Percentiles rank a stretch among this genome's conserved stretches.
Conservation (phyloP, 2,797 vertebrate genomes). For the Pangasius sanitwongsei region DNA sequence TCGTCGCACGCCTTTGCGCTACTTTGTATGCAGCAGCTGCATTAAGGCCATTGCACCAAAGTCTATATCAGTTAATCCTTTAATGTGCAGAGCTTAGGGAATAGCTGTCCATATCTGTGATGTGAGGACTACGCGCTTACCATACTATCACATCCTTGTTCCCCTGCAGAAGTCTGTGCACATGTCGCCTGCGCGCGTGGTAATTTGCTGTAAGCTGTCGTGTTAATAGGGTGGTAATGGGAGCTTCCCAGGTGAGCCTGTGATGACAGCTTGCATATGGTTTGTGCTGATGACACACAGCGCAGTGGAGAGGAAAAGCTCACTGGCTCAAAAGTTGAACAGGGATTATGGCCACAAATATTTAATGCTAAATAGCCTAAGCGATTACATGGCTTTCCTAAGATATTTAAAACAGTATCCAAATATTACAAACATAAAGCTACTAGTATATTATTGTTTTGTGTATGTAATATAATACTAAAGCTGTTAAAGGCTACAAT, state of each 20-base stretch:
- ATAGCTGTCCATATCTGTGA: constrained; percentile 54
- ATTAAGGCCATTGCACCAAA: constrained; percentile 56
- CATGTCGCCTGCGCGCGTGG: constrained; percentile 47
- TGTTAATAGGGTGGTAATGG: constrained; percentile 52
- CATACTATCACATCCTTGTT: constrained; percentile 41
- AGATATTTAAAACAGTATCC: background rate
- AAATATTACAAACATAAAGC: no score
- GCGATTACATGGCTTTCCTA: background rate
- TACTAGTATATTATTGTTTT: background rate
- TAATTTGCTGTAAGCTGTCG: constrained; percentile 58
- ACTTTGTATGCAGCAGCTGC: constrained; percentile 31
- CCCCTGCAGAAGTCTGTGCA: constrained; percentile 38
- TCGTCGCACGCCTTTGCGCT: background rate
- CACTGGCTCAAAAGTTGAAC: constrained; percentile 1
- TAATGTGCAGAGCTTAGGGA: constrained; percentile 57
- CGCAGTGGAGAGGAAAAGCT: constrained; percentile 17
- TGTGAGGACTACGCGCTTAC: constrained; percentile 41
- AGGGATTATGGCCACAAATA: background rate
- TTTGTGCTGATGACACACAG: constrained; percentile 29
- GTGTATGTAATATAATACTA: background rate
- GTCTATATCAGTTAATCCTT: constrained; percentile 60
- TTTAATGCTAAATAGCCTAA: background rate
- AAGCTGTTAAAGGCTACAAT: background rate
- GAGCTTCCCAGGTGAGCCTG: constrained; percentile 45
- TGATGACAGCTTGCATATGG: constrained; percentile 42